These are phyloP conservation scores for Pseudomugil gertrudae DNA, from an alignment of 2,797 vertebrate genomes.

Conservation along the genomic window DNA sequence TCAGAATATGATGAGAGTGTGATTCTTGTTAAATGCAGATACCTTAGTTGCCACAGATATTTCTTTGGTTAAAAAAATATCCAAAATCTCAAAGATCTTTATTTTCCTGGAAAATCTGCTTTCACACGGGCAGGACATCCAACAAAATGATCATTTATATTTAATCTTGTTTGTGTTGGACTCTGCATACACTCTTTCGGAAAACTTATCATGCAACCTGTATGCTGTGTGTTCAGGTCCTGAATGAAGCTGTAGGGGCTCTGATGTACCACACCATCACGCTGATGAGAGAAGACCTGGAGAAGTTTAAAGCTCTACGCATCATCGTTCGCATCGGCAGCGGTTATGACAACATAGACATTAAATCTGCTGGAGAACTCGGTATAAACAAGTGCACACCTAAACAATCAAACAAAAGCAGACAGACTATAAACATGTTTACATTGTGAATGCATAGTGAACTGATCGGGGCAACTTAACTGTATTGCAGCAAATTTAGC, in stretches of 20 bases:
- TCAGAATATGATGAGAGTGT: background rate
- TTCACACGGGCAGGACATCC: background rate
- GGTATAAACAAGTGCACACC: conserved; percentile 74
- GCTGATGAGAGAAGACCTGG: conserved; percentile 95
- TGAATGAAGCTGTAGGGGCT: conserved; percentile 97
- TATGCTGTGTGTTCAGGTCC: conserved; percentile 83
- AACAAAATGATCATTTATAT: background rate
- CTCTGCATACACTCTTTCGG: background rate
- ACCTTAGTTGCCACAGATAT: background rate
- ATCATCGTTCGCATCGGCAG: conserved; percentile 98
- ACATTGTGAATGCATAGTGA: background rate
- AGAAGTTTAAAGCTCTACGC: conserved; percentile 98
- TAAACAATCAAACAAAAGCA: background rate
- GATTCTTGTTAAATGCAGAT: conserved; percentile 22
- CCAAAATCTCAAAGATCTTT: conserved; percentile 28
- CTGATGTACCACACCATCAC: conserved; percentile 99
- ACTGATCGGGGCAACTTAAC: background rate
- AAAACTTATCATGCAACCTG: background rate
- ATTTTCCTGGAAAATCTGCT: conserved; percentile 20
- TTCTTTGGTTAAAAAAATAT: conserved; percentile 16
- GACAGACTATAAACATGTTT: background rate
- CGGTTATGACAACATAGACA: conserved; percentile 98
- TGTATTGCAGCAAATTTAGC: background rate
- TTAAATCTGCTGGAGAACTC: conserved; percentile 96
- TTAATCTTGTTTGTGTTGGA: background rate